Percentiles rank a stretch among this genome's conserved stretches.
These are phyloP conservation scores for Ostrea edulis DNA, from an alignment of 1,140 invertebrate genomes.

Conservation along the genomic window DNA sequence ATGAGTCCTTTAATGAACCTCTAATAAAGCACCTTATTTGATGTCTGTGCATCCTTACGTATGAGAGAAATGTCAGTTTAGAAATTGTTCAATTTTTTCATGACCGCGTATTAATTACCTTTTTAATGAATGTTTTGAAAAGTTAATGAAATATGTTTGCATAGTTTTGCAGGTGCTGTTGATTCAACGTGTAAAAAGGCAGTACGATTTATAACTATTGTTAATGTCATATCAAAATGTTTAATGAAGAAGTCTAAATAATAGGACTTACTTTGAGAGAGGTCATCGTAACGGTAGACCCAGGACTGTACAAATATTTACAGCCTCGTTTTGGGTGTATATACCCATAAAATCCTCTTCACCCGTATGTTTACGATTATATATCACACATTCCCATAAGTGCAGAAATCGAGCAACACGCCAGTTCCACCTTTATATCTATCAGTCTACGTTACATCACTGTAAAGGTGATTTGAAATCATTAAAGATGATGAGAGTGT, in stretches of 20 bases:
- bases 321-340: not conserved
- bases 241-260: not conserved
- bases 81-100: no score
- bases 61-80: not conserved
- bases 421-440: not conserved
- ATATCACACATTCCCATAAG: not conserved
- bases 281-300: not conserved
- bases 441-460: not conserved
- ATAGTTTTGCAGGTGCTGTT: no score
- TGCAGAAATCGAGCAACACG: not conserved
- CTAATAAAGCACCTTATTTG: not conserved
- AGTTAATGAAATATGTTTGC: no score
- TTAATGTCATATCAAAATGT: not conserved
- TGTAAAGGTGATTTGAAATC: not conserved
- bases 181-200: no score
- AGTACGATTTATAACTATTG: no score
- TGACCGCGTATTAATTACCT: no score
- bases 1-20: conserved; percentile 6
- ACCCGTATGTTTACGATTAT: not conserved
- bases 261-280: not conserved
- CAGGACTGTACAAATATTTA: not conserved
- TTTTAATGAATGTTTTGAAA: no score
- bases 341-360: conserved; percentile 10
- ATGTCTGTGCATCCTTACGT: not conserved
- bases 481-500: not conserved